These are phyloP conservation scores for Philereme transversata DNA, from an alignment of 2,888 invertebrate species.

Conservation along the genomic window DNA sequence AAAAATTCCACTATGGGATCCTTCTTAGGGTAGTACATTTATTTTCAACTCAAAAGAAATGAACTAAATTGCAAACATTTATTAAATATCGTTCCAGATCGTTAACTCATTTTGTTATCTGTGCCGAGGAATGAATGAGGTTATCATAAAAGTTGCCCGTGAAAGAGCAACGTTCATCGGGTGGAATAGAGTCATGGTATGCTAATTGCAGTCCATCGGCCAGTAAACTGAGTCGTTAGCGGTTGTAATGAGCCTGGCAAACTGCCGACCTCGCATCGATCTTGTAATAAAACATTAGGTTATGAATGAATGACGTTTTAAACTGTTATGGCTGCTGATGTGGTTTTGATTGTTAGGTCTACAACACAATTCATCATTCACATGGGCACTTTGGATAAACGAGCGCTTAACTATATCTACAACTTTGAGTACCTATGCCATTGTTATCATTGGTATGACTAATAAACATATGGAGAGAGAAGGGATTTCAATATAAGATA, in stretches of 20 bases:
- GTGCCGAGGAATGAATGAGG: too few species aligned
- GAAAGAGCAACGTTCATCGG: slow-evolving; percentile 8
- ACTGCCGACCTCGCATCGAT: slow-evolving; percentile 41
- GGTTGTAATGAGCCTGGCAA: slow-evolving; percentile 54
- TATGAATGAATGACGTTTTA: slow-evolving; percentile 42
- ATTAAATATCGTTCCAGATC: too few species aligned
- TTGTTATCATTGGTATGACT: slow-evolving; percentile 10
- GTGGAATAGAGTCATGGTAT: slow-evolving; percentile 50
- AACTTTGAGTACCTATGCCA: slow-evolving; percentile 3
- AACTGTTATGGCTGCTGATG: slow-evolving; percentile 19
- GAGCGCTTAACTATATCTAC: not conserved
- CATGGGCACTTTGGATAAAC: slow-evolving; percentile 1
- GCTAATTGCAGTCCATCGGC: slow-evolving; percentile 61
- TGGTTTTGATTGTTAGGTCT: slow-evolving; percentile 22
- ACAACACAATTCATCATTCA: slow-evolving; percentile 10
- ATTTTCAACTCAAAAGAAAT: too few species aligned
- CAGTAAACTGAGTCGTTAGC: slow-evolving; percentile 58
- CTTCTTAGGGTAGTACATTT: too few species aligned
- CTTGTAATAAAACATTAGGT: slow-evolving; percentile 41
- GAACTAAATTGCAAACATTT: too few species aligned
- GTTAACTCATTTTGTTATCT: too few species aligned
- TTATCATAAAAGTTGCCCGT: too few species aligned
- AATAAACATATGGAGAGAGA: too few species aligned
- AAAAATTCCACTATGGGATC: too few species aligned
- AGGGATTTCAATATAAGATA: too few species aligned